phyloP scores from a whole-genome alignment of 2,797 vertebrate species.

The Chaetophractus vellerosus region DNA sequence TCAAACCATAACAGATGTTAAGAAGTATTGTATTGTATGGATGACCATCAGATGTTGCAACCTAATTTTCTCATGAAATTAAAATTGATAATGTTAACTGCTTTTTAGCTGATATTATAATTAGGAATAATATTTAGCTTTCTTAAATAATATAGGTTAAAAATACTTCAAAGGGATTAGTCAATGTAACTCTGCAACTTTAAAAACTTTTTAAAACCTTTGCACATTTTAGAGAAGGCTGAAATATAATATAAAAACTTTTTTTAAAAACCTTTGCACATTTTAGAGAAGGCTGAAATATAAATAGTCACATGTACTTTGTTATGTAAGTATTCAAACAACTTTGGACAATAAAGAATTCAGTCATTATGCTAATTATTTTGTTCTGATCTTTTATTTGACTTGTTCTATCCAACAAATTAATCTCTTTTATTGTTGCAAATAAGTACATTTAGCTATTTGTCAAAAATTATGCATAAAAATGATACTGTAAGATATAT shows the following conservation, averaged over 20 bases:
- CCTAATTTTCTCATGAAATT: slow-evolving; percentile 4
- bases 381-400: slow-evolving; percentile 48
- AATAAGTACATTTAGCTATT: slow-evolving; percentile 11
- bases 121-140: neutral
- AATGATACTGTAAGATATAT: neutral
- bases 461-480: slow-evolving; percentile 34
- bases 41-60: neutral
- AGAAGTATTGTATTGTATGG: no score
- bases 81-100: neutral
- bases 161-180: neutral
- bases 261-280: neutral
- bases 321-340: neutral
- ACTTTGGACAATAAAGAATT: slow-evolving; percentile 18
- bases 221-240: neutral
- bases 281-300: slow-evolving; percentile 21
- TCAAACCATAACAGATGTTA: no score
- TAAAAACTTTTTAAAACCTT: no score
- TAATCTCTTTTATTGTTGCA: slow-evolving; percentile 40
- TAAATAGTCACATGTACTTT: neutral
- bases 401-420: slow-evolving; percentile 16
- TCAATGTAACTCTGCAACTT: neutral
- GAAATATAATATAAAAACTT: no score
- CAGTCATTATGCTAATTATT: neutral
- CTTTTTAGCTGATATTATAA: neutral
- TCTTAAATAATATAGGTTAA: slow-evolving; percentile 10